Evolutionary conservation across 2,797 vertebrate genomes (phyloP).

Genomic region (Enteromius paludinosus): DNA sequence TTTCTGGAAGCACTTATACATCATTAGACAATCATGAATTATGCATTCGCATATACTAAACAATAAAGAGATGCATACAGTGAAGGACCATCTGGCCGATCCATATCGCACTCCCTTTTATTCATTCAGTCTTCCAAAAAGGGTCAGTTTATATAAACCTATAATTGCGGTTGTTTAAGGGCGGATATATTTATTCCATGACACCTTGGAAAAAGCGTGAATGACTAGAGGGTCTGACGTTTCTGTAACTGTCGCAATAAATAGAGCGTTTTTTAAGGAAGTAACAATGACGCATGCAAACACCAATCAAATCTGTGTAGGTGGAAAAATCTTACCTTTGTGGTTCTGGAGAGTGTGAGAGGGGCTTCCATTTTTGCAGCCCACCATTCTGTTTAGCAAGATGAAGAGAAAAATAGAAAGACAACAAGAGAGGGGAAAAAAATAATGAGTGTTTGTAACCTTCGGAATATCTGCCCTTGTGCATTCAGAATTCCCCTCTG

Average conservation of each 20-base stretch:
- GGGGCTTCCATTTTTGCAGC: slow-evolving; percentile 85
- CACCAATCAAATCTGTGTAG: slow-evolving; percentile 23
- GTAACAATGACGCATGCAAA: slow-evolving; percentile 37
- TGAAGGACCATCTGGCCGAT: slow-evolving; percentile 13
- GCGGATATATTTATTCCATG: slow-evolving; percentile 23
- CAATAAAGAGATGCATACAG: slow-evolving; percentile 6
- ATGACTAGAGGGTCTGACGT: slow-evolving; percentile 16
- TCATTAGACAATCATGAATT: slow-evolving; percentile 9
- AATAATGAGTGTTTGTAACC: not conserved
- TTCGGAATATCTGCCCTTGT: not conserved
- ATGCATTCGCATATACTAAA: slow-evolving; percentile 17
- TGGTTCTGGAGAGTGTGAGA: slow-evolving; percentile 83
- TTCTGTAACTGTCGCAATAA: not conserved
- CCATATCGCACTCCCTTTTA: not conserved
- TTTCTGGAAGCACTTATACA: not conserved
- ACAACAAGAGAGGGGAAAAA: not conserved
- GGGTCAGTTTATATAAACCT: not conserved
- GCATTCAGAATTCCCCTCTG: not conserved
- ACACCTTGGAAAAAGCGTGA: not conserved
- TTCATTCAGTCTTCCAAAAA: not conserved
- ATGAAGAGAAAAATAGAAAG: not conserved
- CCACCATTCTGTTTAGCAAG: slow-evolving; percentile 68
- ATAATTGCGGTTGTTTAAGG: not conserved
- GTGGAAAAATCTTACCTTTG: slow-evolving; percentile 81
- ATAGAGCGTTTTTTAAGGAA: slow-evolving; percentile 21